Evolutionary conservation across 2,113 vertebrate genomes (phyloP), one percentile per base, ranked within the genome.

Genomic region (Chloropsis cyanopogon): DNA sequence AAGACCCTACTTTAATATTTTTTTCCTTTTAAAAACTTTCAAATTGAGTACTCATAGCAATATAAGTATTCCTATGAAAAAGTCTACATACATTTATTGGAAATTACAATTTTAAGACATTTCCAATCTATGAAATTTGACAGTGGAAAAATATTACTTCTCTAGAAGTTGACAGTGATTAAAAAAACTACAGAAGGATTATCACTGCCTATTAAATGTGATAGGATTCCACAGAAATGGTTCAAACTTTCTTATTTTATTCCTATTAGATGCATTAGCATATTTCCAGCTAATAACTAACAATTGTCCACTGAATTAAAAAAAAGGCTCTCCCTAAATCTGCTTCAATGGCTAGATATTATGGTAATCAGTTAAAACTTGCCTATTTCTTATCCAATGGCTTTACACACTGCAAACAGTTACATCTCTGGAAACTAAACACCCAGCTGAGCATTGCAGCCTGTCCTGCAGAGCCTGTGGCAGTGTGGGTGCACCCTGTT

Each of bases 171-270:
- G 92, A 86, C 44, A 90, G 72, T 83, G 75, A 82, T 92, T 86
- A 81, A 86, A 92, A 92, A 85, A 91, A 44, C 61, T 80, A 88
- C 61, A 93, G 75, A 87, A 80, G 60, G 71, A 90, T 95, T 95
- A 95, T 71, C 71, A 77, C 46, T 73, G 78, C 39, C 82, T 94
- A 83, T 88, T 88, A 94, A 90, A 49, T 35, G 39, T 52, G 44
- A 78, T 56, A 83, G 56, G 41, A 42, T 42, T 42, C 41, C 14
- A 42, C 14, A 42, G 41, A 42, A 42, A 42, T 42, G 41, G 41
- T 42, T 42, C 41, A 42, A 42, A 13, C 41, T 93, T 86, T 84
- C 72, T 89, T 85, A 81, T 60, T 96, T 88, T 80, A 93, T 88
- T 90, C 71, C 60, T 82, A 41, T 82, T 80, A 72, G 54, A 70